Percentiles rank a stretch among this genome's conserved stretches.
Evolutionary conservation across 2,888 invertebrate species (phyloP).

Genomic region (Dryadula phaetusa): DNA sequence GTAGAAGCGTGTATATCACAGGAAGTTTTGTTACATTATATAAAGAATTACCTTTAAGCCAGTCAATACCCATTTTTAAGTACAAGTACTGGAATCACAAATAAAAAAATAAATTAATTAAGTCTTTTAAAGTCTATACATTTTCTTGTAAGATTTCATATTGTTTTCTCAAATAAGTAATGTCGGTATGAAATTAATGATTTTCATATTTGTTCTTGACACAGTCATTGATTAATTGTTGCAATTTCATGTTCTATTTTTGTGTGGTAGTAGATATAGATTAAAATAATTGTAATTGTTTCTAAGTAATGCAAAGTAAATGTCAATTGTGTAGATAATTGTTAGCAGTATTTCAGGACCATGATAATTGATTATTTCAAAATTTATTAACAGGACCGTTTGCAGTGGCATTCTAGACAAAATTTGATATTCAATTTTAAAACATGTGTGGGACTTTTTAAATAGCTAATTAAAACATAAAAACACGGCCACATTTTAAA

Average conservation of each 20-base stretch:
- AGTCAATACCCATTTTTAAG: too few relatives aligned
- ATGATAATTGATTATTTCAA: slow-evolving; percentile 25
- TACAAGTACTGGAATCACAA: too few relatives aligned
- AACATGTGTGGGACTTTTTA: slow-evolving; percentile 9
- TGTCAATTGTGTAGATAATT: slow-evolving; percentile 51
- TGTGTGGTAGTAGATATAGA: slow-evolving; percentile 57
- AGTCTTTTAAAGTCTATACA: too few relatives aligned
- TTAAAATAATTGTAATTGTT: slow-evolving; percentile 50
- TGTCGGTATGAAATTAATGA: background rate
- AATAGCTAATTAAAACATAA: background rate
- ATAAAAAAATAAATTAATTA: too few relatives aligned
- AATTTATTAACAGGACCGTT: slow-evolving; percentile 21
- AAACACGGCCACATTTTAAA: background rate
- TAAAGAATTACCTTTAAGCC: too few relatives aligned
- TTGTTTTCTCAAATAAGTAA: background rate
- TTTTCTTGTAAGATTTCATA: too few relatives aligned
- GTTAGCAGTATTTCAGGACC: slow-evolving; percentile 54
- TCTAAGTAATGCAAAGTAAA: slow-evolving; percentile 53
- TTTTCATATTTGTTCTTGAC: slow-evolving; percentile 8
- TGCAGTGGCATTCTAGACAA: slow-evolving; percentile 14
- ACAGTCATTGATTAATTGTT: slow-evolving; percentile 58
- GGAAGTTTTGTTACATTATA: too few relatives aligned
- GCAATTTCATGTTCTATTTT: slow-evolving; percentile 65
- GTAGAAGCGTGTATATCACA: too few relatives aligned
- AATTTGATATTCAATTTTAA: slow-evolving; percentile 7